Evolutionary conservation across 2,888 invertebrate genomes (phyloP).

Genomic region (Aelia acuminata): DNA sequence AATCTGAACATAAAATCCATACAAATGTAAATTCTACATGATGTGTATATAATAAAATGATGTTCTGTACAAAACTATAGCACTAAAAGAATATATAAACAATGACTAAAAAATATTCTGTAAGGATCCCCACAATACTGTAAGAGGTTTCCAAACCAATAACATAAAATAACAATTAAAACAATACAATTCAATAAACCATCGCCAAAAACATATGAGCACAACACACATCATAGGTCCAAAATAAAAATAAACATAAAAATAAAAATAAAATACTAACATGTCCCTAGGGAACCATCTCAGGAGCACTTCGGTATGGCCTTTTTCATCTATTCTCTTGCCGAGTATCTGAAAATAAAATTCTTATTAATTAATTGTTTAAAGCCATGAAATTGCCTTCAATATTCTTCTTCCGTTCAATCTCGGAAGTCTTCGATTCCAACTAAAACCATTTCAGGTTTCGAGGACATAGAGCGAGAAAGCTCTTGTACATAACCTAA

Average conservation of each 20-base stretch:
- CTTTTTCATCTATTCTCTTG: constrained; percentile 76
- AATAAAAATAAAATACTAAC: constrained; percentile 75
- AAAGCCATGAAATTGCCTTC: constrained; percentile 52
- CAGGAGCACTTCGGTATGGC: constrained; percentile 80
- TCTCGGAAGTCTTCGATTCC: not conserved
- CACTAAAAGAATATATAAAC: not conserved
- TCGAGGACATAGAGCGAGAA: not conserved
- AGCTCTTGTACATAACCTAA: not conserved
- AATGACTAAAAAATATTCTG: too few relatives aligned
- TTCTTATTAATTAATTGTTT: constrained; percentile 10
- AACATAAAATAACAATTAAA: not conserved
- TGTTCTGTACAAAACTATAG: too few relatives aligned
- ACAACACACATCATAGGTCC: not conserved
- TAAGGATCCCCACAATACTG: not conserved
- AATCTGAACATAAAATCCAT: too few relatives aligned
- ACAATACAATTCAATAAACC: not conserved
- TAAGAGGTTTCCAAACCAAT: too few relatives aligned
- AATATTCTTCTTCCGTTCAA: too few relatives aligned
- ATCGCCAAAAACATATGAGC: not conserved
- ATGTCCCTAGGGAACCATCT: constrained; percentile 88
- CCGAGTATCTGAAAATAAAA: constrained; percentile 73
- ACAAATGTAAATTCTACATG: too few relatives aligned
- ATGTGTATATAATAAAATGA: too few relatives aligned
- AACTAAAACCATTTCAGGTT: not conserved
- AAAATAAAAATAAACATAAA: not conserved